A percentile compares a stretch with the other conserved stretches of the same genome.
Evolutionary conservation across 1,140 invertebrate species (phyloP).

Genomic region (Cecropterus lyciades): DNA sequence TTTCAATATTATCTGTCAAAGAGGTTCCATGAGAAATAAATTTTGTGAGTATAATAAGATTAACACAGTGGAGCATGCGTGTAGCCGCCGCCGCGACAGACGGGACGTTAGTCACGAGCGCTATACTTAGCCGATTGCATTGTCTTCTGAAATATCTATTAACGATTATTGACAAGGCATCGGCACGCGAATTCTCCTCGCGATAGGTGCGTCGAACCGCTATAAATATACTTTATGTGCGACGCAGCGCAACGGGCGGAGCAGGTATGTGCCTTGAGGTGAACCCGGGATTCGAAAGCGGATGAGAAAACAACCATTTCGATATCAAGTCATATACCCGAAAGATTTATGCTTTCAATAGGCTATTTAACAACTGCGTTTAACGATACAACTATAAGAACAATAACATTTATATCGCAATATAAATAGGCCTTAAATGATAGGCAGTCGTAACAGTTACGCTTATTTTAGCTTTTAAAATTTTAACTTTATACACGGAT

Average conservation of each 20-base stretch:
- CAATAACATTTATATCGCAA: neutral
- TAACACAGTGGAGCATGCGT: constrained; percentile 71
- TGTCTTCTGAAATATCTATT: constrained; percentile 84
- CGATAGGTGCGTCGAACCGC: constrained; percentile 78
- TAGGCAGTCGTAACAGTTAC: neutral
- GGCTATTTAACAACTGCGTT: constrained; percentile 10
- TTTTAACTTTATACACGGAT: neutral
- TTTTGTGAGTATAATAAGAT: constrained; percentile 80
- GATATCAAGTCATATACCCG: constrained; percentile 18
- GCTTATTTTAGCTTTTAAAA: neutral
- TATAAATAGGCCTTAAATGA: neutral
- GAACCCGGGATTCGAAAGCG: constrained; percentile 28
- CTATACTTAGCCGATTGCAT: constrained; percentile 81
- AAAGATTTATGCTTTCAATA: constrained; percentile 6
- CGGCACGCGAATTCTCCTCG: constrained; percentile 77
- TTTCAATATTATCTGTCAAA: constrained; percentile 63
- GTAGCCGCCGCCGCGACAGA: constrained; percentile 60
- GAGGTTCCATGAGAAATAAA: constrained; percentile 73
- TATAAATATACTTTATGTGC: constrained; percentile 80
- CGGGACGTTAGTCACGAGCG: constrained; percentile 73
- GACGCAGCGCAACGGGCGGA: constrained; percentile 55
- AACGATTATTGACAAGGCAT: constrained; percentile 83
- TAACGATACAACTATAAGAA: constrained; percentile 4
- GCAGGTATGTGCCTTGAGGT: constrained; percentile 49
- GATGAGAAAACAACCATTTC: constrained; percentile 19